phyloP scores from a whole-genome alignment of 2,888 invertebrate species.

The Paralinhomoeus sp. region DNA sequence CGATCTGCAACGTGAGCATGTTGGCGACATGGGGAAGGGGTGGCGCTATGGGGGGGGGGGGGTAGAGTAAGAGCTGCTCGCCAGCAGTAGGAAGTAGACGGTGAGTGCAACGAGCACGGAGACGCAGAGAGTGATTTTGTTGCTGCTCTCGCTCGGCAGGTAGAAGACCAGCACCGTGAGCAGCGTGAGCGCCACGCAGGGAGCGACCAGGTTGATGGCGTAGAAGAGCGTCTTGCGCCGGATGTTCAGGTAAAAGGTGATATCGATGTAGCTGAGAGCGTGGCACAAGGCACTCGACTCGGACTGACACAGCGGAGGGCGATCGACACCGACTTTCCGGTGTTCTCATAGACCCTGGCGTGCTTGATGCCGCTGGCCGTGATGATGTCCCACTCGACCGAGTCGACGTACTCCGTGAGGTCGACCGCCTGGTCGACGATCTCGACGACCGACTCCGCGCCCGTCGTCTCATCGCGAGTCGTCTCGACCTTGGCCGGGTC shows the following conservation, averaged over 20 bases:
- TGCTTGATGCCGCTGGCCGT: slow-evolving; percentile 36
- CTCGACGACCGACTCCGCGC: slow-evolving; percentile 8
- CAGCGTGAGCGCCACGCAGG: slow-evolving; percentile 20
- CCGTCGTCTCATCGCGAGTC: background rate
- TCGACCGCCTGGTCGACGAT: slow-evolving; percentile 15
- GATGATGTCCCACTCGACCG: slow-evolving; percentile 22
- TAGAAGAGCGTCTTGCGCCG: slow-evolving; percentile 46
- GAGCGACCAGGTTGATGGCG: slow-evolving; percentile 18
- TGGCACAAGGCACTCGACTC: no score
- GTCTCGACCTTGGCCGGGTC: background rate
- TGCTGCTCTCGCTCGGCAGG: slow-evolving; percentile 53
- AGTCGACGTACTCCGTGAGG: slow-evolving; percentile 13
- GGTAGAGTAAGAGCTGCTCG: no score
- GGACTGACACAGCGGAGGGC: no score
- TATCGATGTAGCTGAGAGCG: slow-evolving; percentile 17
- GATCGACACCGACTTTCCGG: no score
- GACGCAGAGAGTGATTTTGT: slow-evolving; percentile 94
- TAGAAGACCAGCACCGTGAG: slow-evolving; percentile 21
- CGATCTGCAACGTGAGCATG: slow-evolving; percentile 20
- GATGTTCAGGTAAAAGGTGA: slow-evolving; percentile 29
- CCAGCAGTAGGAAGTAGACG: slow-evolving; percentile 91
- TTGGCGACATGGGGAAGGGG: no score
- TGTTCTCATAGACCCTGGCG: slow-evolving; percentile 35
- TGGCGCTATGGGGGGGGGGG: no score
- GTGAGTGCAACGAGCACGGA: slow-evolving; percentile 93